Percentiles rank a stretch among this genome's conserved stretches.
These are phyloP conservation scores for Eueides isabella DNA, from an alignment of 1,140 invertebrate genomes.

Conservation along the genomic window DNA sequence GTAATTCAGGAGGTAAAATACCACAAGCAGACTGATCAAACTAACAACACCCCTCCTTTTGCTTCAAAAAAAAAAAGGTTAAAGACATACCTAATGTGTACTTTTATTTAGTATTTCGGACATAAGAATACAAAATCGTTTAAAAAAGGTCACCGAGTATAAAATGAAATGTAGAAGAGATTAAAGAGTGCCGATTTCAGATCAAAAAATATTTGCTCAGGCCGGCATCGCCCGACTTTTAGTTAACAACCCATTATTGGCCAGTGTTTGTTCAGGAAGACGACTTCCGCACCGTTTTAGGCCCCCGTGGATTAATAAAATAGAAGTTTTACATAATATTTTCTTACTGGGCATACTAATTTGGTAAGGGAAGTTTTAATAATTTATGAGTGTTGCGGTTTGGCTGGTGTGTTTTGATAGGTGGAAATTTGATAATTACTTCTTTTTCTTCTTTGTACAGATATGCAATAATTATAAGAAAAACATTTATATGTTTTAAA, in stretches of 20 bases:
- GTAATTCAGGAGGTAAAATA: too few species aligned
- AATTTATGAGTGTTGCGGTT: not conserved
- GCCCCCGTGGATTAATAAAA: slow-evolving; percentile 1
- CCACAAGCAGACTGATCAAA: too few species aligned
- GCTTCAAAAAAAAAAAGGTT: too few species aligned
- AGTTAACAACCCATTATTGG: slow-evolving; percentile 21
- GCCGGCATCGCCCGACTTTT: slow-evolving; percentile 11
- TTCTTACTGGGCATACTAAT: slow-evolving; percentile 2
- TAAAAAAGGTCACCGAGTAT: not conserved
- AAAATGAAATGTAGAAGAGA: slow-evolving; percentile 16
- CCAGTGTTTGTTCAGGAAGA: slow-evolving; percentile 29
- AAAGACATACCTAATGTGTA: not conserved
- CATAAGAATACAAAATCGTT: not conserved
- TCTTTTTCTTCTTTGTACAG: too few species aligned
- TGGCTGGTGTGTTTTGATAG: too few species aligned
- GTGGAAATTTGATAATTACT: too few species aligned
- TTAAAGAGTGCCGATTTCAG: slow-evolving; percentile 28
- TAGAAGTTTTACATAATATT: slow-evolving; percentile 4
- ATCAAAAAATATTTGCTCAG: slow-evolving; percentile 30
- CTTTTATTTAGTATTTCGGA: not conserved
- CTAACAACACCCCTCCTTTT: too few species aligned
- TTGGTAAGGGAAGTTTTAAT: not conserved
- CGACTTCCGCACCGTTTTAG: slow-evolving; percentile 14
- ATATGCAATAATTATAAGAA: too few species aligned
- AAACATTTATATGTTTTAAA: too few species aligned